Base-by-base conservation (phyloP, 2,113 vertebrate species). In the Macaca fascicularis region DNA sequence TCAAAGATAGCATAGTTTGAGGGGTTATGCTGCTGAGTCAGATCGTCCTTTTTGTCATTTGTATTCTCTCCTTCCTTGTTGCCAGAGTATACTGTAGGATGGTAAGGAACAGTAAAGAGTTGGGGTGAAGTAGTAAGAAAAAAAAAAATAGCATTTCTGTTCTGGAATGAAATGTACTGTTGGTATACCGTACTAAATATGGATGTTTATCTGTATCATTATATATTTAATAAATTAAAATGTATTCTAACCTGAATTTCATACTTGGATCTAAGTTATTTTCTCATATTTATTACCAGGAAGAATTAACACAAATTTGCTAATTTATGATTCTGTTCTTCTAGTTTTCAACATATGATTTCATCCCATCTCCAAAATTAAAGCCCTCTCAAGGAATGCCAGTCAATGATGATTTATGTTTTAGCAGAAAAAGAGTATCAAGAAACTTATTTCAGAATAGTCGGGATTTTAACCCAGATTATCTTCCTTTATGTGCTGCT, bases 321-420 rank as follows among this genome's bases (percentile, higher is more conserved):
- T 97, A 89, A 98, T 45, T 90, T 90, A 0, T 95, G 94, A n/a
- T 97, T 86, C 69, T 93, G 61, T 97, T 93, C 67, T 94, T 55
- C 0, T 90, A 99, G 98, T 78, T 99, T 97, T 98, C 98, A 97
- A 74, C 97, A 72, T 67, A 0, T 32, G 98, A 98, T 93, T 97
- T 97, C 89, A 98, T 98, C 4, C 96, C 96, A 61, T 98, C 98
- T 97, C 92, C 97, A 45, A 98, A 98, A 95, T 64, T 98, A 23
- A 96, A 74, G 76, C 52, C 93, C 11, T 90, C 98, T 55, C 98
- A 95, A 96, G 98, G 89, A 89, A 40, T 82, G 16, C 89, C 98
- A 85, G 97, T 19, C 89, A 97, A 67, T 11, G 98, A 98, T 0
- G 98, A 98, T 91, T 19, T 98, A 38, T 95, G 98, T 89, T 97